phyloP scores from a whole-genome alignment of 2,888 invertebrate species.

The Microctonus hyperodae region DNA sequence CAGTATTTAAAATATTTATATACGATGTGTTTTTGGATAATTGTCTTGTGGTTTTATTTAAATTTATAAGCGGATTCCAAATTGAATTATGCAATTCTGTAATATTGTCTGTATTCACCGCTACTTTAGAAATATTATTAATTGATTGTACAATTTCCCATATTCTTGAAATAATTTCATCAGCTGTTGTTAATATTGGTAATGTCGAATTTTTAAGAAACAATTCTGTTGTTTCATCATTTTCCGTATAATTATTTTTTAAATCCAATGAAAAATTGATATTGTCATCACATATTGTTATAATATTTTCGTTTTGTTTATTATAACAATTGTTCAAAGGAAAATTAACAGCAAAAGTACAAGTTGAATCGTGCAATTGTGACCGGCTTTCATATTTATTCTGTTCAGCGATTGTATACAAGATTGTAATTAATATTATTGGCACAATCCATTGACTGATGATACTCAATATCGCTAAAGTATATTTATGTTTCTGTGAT shows the following conservation, averaged over 20 bases:
- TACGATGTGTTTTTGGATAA: too few species aligned
- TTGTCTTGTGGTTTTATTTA: too few species aligned
- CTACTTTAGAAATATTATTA: neutral
- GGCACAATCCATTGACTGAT: constrained; percentile 55
- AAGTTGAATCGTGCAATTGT: constrained; percentile 38
- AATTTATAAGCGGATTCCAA: too few species aligned
- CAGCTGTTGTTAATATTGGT: constrained; percentile 26
- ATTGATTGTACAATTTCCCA: constrained; percentile 44
- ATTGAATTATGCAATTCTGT: too few species aligned
- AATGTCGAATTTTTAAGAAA: constrained; percentile 31
- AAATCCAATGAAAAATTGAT: constrained; percentile 7
- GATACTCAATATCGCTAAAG: constrained; percentile 42
- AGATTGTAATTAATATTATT: constrained; percentile 42
- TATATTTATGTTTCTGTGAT: constrained; percentile 28
- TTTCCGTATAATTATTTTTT: constrained; percentile 38
- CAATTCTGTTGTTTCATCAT: constrained; percentile 31
- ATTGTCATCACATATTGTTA: constrained; percentile 18
- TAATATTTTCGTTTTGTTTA: neutral
- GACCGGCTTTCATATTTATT: constrained; percentile 31
- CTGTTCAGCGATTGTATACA: constrained; percentile 44
- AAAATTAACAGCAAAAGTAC: constrained; percentile 46
- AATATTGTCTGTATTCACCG: neutral
- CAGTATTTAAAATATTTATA: neutral
- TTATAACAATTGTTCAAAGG: constrained; percentile 46
- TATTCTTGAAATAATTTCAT: constrained; percentile 48